These are phyloP conservation scores for Sinhomidia bicolor DNA, from an alignment of 2,888 invertebrate species.

Conservation along the genomic window DNA sequence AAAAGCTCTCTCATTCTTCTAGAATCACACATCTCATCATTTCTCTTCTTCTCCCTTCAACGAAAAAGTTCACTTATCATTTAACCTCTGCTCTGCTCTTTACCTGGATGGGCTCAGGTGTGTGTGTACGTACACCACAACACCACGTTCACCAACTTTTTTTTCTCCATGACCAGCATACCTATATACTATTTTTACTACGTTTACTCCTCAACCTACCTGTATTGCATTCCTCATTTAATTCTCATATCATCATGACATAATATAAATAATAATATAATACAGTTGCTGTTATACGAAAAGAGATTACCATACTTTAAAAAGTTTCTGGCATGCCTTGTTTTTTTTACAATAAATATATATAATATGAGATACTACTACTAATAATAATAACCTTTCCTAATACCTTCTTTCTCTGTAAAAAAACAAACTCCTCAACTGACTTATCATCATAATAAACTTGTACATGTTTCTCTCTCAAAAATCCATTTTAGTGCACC, in stretches of 20 bases:
- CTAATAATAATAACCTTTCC: slow-evolving; percentile 21
- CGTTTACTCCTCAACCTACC: no score
- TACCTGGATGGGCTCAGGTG: slow-evolving; percentile 11
- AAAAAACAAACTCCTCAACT: slow-evolving; percentile 17
- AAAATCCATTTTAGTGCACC: slow-evolving; percentile 35
- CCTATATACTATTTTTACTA: no score
- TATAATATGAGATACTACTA: no score
- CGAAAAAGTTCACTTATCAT: slow-evolving; percentile 45
- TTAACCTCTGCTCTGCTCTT: slow-evolving; percentile 39
- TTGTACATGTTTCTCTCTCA: slow-evolving; percentile 13
- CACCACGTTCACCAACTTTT: background rate
- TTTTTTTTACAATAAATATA: no score
- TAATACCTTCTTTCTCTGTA: slow-evolving; percentile 35
- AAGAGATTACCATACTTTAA: no score
- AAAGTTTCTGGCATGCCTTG: no score
- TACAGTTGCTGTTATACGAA: background rate
- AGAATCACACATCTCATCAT: slow-evolving; percentile 61
- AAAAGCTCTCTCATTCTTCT: slow-evolving; percentile 14
- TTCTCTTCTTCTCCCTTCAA: slow-evolving; percentile 34
- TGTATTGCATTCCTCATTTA: no score
- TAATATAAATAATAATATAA: no score
- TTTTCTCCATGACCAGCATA: background rate
- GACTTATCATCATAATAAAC: slow-evolving; percentile 63
- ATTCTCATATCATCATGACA: no score
- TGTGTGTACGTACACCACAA: slow-evolving; percentile 33